A percentile compares a stretch with the other conserved stretches of the same genome.
phyloP scores from a whole-genome alignment of 2,113 vertebrate genomes.

The Pygoscelis antarcticus region DNA sequence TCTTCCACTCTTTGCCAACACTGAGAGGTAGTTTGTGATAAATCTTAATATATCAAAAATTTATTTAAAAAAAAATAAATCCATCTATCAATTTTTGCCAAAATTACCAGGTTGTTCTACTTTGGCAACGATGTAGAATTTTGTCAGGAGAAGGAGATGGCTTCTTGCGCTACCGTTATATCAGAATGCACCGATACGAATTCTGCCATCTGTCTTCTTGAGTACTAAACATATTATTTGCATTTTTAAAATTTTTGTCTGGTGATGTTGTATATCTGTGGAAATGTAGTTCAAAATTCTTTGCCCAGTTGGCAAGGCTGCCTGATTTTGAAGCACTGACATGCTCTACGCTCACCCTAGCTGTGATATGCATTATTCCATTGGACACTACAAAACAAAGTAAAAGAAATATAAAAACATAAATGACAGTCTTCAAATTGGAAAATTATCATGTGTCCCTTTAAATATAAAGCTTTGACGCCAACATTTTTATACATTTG shows the following conservation, averaged over 20 bases:
- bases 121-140: neutral
- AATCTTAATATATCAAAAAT: neutral
- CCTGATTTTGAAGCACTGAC: neutral
- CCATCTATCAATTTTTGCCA: neutral
- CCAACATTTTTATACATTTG: neutral
- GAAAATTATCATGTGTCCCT: neutral
- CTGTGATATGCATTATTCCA: neutral
- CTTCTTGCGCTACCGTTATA: neutral
- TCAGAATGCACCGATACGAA: neutral
- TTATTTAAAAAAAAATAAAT: neutral
- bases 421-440: neutral
- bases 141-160: neutral
- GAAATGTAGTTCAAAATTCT: slow-evolving; percentile 27
- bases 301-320: neutral
- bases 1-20: neutral
- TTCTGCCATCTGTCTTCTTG: slow-evolving; percentile 15
- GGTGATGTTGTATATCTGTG: neutral
- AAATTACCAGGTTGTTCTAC: neutral
- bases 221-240: slow-evolving; percentile 27
- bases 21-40: neutral
- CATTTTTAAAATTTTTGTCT: slow-evolving; percentile 31
- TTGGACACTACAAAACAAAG: neutral
- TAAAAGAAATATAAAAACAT: neutral
- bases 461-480: neutral
- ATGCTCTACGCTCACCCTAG: neutral